A percentile compares a stretch with the other conserved stretches of the same genome.
These are phyloP conservation scores for Ictalurus punctatus DNA, from an alignment of 2,113 vertebrate species.

Conservation along the genomic window DNA sequence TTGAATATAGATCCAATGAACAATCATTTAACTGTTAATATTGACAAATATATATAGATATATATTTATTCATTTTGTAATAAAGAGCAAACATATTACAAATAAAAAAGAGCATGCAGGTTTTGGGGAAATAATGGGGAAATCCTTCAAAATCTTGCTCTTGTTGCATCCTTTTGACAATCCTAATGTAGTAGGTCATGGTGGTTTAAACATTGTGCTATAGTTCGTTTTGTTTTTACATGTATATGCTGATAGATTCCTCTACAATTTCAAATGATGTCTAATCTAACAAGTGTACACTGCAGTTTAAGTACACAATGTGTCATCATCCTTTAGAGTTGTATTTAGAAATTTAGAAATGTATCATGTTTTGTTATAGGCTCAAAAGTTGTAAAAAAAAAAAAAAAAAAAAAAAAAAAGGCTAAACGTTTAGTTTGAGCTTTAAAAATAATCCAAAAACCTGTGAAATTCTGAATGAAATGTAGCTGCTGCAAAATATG, in stretches of 20 bases:
- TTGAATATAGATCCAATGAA: background rate
- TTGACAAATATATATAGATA: background rate
- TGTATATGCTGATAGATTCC: background rate
- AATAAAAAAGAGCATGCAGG: background rate
- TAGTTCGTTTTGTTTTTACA: background rate
- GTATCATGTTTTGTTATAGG: background rate
- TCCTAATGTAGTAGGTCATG: background rate
- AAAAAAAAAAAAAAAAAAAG: background rate
- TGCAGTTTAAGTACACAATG: background rate
- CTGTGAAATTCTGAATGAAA: background rate
- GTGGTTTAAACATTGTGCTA: background rate
- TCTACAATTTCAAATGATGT: background rate
- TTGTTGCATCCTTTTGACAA: background rate
- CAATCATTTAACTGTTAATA: background rate
- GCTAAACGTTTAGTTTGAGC: background rate
- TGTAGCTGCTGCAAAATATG: background rate
- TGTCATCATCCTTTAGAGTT: background rate
- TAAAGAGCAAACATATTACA: background rate
- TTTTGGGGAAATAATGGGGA: background rate
- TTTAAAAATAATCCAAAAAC: background rate
- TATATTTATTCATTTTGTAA: background rate
- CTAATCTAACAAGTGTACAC: background rate
- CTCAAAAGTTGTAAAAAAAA: background rate
- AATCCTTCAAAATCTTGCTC: background rate
- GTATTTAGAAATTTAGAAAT: no score